Conservation (phyloP, 2,888 invertebrate species). For the Tachina grossa region DNA sequence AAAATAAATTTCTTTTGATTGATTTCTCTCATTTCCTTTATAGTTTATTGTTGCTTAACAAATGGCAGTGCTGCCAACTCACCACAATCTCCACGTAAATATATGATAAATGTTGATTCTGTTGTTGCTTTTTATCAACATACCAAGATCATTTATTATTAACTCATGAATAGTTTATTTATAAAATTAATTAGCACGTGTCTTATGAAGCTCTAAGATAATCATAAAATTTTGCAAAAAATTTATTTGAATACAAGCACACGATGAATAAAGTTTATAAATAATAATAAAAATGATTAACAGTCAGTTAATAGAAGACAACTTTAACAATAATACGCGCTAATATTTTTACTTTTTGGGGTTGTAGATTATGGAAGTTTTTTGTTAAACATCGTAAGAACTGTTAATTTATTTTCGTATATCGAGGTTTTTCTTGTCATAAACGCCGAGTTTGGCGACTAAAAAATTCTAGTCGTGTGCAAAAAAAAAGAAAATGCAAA, state of each 20-base stretch:
- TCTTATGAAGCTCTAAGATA: background rate
- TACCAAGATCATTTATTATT: background rate
- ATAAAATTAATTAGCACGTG: conserved; percentile 21
- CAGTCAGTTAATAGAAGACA: background rate
- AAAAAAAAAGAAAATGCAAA: too few relatives aligned
- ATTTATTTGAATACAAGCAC: background rate
- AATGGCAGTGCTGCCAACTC: background rate
- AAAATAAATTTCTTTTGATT: background rate
- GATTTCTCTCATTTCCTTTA: background rate
- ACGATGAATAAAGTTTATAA: conserved; percentile 1
- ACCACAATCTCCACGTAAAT: background rate
- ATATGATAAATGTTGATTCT: background rate
- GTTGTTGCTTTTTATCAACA: conserved; percentile 8
- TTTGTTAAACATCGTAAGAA: too few relatives aligned
- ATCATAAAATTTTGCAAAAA: conserved; percentile 16
- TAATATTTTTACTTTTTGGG: too few relatives aligned
- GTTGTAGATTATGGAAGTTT: too few relatives aligned
- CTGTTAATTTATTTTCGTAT: too few relatives aligned
- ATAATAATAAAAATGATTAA: conserved; percentile 3
- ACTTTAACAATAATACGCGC: too few relatives aligned
- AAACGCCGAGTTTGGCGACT: too few relatives aligned
- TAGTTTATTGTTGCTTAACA: background rate
- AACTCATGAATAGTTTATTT: conserved; percentile 14
- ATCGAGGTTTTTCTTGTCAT: too few relatives aligned
- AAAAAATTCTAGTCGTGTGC: too few relatives aligned